Conservation (phyloP, 2,797 vertebrate species). For the Esox lucius region DNA sequence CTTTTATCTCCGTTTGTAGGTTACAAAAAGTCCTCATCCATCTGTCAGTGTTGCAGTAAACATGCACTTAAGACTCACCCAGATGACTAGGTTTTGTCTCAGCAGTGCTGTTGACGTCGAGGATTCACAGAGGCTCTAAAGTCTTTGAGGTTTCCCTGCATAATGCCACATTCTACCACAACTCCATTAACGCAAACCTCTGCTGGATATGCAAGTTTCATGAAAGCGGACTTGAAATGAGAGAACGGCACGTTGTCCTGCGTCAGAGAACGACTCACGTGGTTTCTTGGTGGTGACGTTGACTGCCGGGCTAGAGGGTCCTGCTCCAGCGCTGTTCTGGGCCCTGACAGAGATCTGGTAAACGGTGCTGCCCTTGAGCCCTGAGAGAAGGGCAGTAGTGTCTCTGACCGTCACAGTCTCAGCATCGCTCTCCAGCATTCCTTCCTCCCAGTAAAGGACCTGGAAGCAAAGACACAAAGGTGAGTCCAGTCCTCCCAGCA, state of each 20-base stretch:
- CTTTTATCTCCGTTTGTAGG: background rate
- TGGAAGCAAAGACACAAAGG: conserved; percentile 37
- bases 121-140: background rate
- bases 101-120: background rate
- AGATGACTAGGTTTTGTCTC: background rate
- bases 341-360: conserved; percentile 72
- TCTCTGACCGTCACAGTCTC: conserved; percentile 54
- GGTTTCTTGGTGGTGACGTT: conserved; percentile 75
- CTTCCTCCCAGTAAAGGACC: conserved; percentile 70
- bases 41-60: background rate
- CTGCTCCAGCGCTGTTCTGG: conserved; percentile 72
- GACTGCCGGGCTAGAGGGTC: conserved; percentile 60
- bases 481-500: conserved; percentile 1
- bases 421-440: conserved; percentile 48
- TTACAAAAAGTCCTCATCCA: background rate
- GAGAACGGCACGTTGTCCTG: background rate
- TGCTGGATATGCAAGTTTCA: background rate
- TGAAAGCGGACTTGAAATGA: background rate
- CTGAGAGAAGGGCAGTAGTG: conserved; percentile 60
- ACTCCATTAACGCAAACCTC: background rate
- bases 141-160: background rate
- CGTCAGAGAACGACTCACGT: conserved; percentile 59
- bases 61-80: background rate
- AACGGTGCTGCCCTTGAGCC: conserved; percentile 66
- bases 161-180: background rate